phyloP scores from a whole-genome alignment of 2,797 vertebrate genomes.

The Arctocebus calabarensis region DNA sequence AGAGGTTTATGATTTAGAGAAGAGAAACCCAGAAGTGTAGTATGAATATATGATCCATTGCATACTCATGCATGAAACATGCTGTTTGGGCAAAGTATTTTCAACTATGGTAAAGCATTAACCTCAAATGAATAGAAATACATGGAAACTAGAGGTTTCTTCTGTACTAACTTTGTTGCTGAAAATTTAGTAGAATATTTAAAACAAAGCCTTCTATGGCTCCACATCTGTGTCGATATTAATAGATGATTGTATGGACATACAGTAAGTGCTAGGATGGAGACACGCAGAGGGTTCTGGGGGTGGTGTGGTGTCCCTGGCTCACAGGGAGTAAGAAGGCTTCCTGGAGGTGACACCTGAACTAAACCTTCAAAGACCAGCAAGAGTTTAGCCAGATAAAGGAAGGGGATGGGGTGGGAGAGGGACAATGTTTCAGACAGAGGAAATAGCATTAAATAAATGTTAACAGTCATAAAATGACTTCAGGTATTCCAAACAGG shows the following conservation, averaged over 20 bases:
- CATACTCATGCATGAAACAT: background rate
- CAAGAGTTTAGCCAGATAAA: background rate
- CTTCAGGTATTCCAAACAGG: background rate
- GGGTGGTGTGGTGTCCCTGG: background rate
- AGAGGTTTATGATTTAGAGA: background rate
- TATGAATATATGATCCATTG: background rate
- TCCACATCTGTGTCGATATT: background rate
- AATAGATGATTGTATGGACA: slow-evolving; percentile 38
- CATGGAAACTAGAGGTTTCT: slow-evolving; percentile 20
- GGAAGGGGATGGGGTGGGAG: background rate
- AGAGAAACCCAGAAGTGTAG: slow-evolving; percentile 24
- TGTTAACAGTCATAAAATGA: background rate
- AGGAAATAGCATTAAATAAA: background rate
- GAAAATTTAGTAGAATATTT: background rate
- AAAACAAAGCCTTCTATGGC: background rate
- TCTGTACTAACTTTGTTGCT: slow-evolving; percentile 31
- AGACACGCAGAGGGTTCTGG: background rate
- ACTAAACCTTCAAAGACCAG: slow-evolving; percentile 5
- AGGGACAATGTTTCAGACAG: background rate
- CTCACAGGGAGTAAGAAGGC: background rate
- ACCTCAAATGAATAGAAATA: slow-evolving; percentile 9
- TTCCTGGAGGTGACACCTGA: background rate
- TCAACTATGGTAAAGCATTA: slow-evolving; percentile 40
- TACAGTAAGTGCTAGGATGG: background rate
- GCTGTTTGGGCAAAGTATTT: background rate